Evolutionary conservation across 2,113 vertebrate genomes (phyloP).

Genomic region (Typhlomys cinereus): DNA sequence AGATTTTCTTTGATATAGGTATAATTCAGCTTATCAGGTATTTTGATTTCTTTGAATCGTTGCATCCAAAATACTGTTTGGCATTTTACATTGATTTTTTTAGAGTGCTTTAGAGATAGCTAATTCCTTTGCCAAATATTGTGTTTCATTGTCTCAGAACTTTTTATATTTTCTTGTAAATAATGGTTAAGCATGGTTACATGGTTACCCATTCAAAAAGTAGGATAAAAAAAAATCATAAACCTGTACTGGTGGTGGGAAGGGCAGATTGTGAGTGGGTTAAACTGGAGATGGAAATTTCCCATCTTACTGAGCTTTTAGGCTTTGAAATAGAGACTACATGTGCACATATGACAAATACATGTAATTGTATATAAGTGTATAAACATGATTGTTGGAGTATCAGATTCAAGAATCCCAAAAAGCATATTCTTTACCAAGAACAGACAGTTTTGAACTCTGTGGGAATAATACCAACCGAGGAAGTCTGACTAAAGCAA

Average conservation of each 20-base stretch:
- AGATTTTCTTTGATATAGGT: background rate
- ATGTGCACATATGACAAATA: background rate
- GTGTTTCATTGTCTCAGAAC: background rate
- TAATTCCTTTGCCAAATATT: background rate
- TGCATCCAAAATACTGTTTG: background rate
- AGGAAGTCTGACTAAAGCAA: background rate
- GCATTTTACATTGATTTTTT: conserved; percentile 31
- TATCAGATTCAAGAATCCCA: conserved; percentile 9
- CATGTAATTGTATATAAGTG: background rate
- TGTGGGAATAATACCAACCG: background rate
- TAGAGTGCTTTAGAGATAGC: background rate
- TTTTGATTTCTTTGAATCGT: conserved; percentile 32
- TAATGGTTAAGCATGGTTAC: background rate
- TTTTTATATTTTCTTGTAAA: conserved; percentile 45
- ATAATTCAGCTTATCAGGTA: conserved; percentile 10
- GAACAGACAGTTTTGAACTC: background rate
- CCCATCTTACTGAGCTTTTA: background rate
- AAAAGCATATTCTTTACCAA: background rate
- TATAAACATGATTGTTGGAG: background rate
- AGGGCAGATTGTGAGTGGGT: too few species aligned
- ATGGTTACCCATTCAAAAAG: background rate
- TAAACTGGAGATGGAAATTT: background rate
- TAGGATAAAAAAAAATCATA: background rate
- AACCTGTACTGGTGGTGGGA: background rate
- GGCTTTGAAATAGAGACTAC: background rate